Evolutionary conservation across 2,797 vertebrate species (phyloP), one percentile per base, ranked within the genome.

Genomic region (Carduelis carduelis): DNA sequence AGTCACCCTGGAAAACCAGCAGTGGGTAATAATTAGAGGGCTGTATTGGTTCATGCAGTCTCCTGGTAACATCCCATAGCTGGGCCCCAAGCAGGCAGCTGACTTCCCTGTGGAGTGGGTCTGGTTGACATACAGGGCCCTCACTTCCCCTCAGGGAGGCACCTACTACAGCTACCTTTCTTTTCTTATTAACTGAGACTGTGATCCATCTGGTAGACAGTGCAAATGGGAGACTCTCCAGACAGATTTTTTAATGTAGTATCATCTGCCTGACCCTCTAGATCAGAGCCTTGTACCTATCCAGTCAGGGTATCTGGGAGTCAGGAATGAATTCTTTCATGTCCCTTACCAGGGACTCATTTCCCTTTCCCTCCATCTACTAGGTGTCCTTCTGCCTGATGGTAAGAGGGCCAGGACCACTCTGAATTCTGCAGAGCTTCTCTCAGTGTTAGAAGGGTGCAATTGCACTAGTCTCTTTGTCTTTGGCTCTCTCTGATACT

Each of bases 111-210:
- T 56, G 23, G 17, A 5, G 3, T 26, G 22, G 8, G 39, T 53
- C 21, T 2, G 5, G 39, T 44, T 0, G 1, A 46, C 5, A 65
- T 14, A 32, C 22, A 37, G 17, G 14, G 34, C 27, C n/a, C 35
- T 41, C 57, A 27, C 23, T 7, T 41, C 11, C 35, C 8, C 24
- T 50, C 30, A 61, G 8, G 11, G 24, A n/a, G 11, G 13, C 6
- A 27, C 14, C 35, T 50, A 27, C 35, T 60, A 39, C 3, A 41
- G 12, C 22, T 76, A 27, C 8, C 7, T 11, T 32, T 65, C 37
- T 28, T 53, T 43, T 30, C 50, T 56, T 39, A 28, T 22, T 27
- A 57, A 14, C 43, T 47, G 23, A 49, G 12, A 19, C 14, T 49
- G 24, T n/a, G 24, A 47, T 57, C 28, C 9, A 8, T 27, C 30